Evolutionary conservation across 2,113 vertebrate genomes (phyloP), one percentile per base, ranked within the genome.

Genomic region (Dipodomys stephensi): DNA sequence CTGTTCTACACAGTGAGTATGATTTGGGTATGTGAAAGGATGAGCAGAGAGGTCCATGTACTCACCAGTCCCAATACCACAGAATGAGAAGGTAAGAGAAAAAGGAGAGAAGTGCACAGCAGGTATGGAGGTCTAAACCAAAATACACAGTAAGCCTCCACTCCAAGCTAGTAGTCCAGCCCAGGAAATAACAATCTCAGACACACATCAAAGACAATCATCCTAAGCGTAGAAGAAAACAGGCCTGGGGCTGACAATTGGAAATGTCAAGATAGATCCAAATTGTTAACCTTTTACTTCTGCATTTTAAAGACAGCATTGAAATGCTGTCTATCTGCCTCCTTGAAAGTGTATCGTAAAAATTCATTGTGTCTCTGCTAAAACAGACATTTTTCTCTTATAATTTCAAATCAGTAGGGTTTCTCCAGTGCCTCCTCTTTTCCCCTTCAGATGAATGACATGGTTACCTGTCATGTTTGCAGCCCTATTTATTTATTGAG

Each of bases 241-340:
- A 85, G 72, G 92, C 92, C 68, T 11, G 27, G 10, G 91, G 77
- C 88, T 90, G 90, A 95, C 93, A 83, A 69, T 81, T 1, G 2
- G 67, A 96, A 96, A 97, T 94, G 89, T 96, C 97, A 96, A 92
- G 80, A 91, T 46, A 87, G 87, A 94, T 92, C 93, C 94, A 95
- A 94, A 93, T 82, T 94, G 88, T 89, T 96, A 96, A 96, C 94
- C 96, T 97, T 97, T 84, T 79, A 88, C 81, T 91, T 90, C 80
- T 78, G 71, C 91, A 91, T 92, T 93, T 94, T 90, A 92, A 96
- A 96, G 53, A 91, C 96, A 65, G 39, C 83, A 82, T 94, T 96
- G 93, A 91, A 92, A 96, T 82, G 72, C 80, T 88, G n/a, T 83
- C 94, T 94, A 94, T 88, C 87, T 93, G 88, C 72, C 73, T 92